Evolutionary conservation across 2,113 vertebrate species (phyloP).

Genomic region (Halichoeres trimaculatus): DNA sequence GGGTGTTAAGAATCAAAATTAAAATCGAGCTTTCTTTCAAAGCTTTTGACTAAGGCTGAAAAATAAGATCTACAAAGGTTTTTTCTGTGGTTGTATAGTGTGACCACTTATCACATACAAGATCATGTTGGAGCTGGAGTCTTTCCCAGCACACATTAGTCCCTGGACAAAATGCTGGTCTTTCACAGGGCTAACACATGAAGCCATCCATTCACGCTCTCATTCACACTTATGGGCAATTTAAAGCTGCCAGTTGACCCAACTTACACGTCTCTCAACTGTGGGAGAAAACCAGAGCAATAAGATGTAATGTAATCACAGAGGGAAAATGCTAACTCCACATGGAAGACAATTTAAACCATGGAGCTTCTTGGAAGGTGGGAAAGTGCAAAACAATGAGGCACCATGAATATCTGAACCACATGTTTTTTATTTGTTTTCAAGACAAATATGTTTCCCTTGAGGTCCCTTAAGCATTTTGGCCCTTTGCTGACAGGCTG

Average conservation of each 20-base stretch:
- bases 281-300: not conserved
- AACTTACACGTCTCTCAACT: not conserved
- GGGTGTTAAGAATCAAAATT: not conserved
- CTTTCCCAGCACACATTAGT: not conserved
- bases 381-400: not conserved
- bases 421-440: not conserved
- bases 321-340: not conserved
- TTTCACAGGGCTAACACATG: not conserved
- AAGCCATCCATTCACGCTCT: not conserved
- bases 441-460: too few species aligned
- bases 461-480: not conserved
- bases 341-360: not conserved
- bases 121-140: not conserved
- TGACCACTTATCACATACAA: not conserved
- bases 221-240: not conserved
- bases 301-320: not conserved
- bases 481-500: too few species aligned
- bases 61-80: too few species aligned
- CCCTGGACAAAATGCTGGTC: not conserved
- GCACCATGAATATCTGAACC: not conserved
- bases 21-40: not conserved
- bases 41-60: not conserved
- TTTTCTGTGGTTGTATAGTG: not conserved
- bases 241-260: not conserved
- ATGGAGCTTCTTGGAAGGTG: not conserved